Evolutionary conservation across 2,888 invertebrate species (phyloP).

Genomic region (Molanna angustata): DNA sequence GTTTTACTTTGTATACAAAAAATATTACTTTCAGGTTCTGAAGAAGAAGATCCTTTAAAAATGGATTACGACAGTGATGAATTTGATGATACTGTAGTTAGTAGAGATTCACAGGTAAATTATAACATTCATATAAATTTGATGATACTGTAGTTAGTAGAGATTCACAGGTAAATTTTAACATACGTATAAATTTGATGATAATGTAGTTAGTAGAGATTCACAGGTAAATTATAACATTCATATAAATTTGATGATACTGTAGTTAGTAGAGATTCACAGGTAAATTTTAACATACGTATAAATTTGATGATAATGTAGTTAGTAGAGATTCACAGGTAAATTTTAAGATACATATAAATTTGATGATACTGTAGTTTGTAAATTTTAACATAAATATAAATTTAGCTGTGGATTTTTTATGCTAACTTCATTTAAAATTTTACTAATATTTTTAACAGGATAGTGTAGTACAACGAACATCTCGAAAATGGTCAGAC

Average conservation of each 20-base stretch:
- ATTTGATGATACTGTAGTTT: not conserved
- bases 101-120: slow-evolving; percentile 54
- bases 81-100: slow-evolving; percentile 66
- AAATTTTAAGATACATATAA: not conserved
- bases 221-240: slow-evolving; percentile 49
- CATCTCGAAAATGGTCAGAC: slow-evolving; percentile 65
- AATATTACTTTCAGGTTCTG: slow-evolving; percentile 59
- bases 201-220: slow-evolving; percentile 59
- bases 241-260: slow-evolving; percentile 65
- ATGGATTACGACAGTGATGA: slow-evolving; percentile 77
- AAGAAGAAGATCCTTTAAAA: slow-evolving; percentile 74
- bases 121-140: slow-evolving; percentile 56
- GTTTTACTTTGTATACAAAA: too few species aligned
- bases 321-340: not conserved
- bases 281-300: slow-evolving; percentile 39
- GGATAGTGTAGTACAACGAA: slow-evolving; percentile 66
- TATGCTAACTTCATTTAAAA: not conserved
- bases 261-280: slow-evolving; percentile 59
- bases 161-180: slow-evolving; percentile 52
- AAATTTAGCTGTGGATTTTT: slow-evolving; percentile 1
- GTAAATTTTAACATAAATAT: not conserved
- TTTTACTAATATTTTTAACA: slow-evolving; percentile 38
- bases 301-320: not conserved
- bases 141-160: slow-evolving; percentile 65
- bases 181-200: slow-evolving; percentile 62